Evolutionary conservation across 1,140 invertebrate species (phyloP), one percentile per base, ranked within the genome.

Genomic region (Drosophila santomea): DNA sequence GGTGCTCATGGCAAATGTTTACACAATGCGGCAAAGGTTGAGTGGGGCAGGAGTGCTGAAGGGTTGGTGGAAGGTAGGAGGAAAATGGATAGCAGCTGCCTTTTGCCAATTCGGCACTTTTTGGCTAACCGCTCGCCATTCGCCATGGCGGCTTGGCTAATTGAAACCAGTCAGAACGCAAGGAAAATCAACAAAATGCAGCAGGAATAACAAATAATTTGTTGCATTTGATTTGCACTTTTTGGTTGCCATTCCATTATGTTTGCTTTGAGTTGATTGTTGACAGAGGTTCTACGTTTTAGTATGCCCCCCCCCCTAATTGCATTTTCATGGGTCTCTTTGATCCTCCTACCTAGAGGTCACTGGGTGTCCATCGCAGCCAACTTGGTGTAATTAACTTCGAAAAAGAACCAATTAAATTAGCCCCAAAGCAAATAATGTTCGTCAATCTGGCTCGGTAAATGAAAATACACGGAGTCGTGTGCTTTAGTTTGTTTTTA

Each of bases 201-300:
- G 11, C 64, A 32, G 25, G 25, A 23, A 14, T 32, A 52, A 50
- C 52, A 74, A 69, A 47, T 59, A 78, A 56, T 62, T 71, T 71
- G 78, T 82, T 85, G 79, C 74, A 75, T 82, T 86, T 80, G 71
- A 78, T 86, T 85, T 81, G 74, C 67, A 60, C 48, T 80, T 80
- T 85, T 77, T 61, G 57, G 28, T 57, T 80, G 62, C n/a, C 66
- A 73, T 62, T 68, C 44, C 47, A 58, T 74, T 84, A 64, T 85
- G 77, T 78, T 88, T 82, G 82, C 74, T 71, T 71, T 58, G 66
- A 38, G 52, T 25, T 43, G 66, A 12, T 51, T 54, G 47, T 36
- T 44, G 61, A 36, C 64, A 67, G 64, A 14, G 36, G 28, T 43
- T 35, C 17, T 15, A 23, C 14, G 35, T 67, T 66, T 82, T 75